Evolutionary conservation across 1,140 invertebrate species (phyloP).

Genomic region (Maconellicoccus hirsutus): DNA sequence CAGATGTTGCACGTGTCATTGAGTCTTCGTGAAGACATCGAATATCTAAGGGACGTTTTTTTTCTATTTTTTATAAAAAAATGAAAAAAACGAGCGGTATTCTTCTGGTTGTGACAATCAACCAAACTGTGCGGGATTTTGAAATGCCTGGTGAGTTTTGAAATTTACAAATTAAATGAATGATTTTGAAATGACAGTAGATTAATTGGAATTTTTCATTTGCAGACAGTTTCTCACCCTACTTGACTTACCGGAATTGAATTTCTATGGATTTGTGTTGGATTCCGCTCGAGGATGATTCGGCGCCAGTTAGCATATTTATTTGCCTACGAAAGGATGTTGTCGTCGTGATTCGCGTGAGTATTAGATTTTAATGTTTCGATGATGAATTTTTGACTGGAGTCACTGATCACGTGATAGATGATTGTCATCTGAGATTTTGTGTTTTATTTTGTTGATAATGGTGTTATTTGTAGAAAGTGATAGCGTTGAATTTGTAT

Average conservation of each 20-base stretch:
- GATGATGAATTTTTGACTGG: background rate
- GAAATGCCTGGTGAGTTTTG: background rate
- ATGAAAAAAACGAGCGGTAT: no score
- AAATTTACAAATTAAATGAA: background rate
- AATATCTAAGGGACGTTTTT: no score
- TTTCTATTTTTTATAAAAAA: no score
- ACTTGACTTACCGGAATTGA: background rate
- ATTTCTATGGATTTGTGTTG: background rate
- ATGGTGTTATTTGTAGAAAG: no score
- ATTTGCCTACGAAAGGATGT: background rate
- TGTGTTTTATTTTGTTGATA: no score
- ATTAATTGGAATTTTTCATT: background rate
- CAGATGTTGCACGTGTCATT: no score
- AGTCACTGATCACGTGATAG: background rate
- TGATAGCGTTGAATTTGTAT: no score
- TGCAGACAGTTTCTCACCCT: background rate
- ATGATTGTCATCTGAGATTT: background rate
- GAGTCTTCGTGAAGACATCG: no score
- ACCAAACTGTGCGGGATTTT: background rate
- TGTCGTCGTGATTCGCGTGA: background rate
- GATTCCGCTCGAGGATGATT: background rate
- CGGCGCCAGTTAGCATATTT: no score
- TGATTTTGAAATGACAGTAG: background rate
- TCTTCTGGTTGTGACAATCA: constrained; percentile 4
- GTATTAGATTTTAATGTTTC: background rate